Evolutionary conservation across 2,888 invertebrate species (phyloP).

Genomic region (Noctuana brunneofusca): DNA sequence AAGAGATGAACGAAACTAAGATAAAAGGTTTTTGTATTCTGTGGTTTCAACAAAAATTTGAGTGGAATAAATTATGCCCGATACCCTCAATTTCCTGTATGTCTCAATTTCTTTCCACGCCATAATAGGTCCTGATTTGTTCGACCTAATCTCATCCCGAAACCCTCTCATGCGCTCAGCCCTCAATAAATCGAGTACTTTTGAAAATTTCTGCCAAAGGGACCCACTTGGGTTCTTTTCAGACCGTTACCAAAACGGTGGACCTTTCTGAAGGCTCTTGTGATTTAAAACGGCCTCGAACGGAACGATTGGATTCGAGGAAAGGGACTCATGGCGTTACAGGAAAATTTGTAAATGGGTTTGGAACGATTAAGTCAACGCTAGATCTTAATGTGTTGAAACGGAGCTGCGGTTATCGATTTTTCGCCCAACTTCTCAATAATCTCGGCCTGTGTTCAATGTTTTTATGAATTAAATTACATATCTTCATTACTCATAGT

Average conservation of each 20-base stretch:
- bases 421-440: too few species aligned
- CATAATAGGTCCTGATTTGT: neutral
- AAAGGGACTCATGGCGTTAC: neutral
- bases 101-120: neutral
- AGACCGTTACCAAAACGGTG: neutral
- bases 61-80: neutral
- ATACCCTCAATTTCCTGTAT: neutral
- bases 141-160: neutral
- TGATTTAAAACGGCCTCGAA: constrained; percentile 15
- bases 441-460: too few species aligned
- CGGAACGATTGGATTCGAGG: neutral
- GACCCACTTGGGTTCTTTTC: constrained; percentile 9
- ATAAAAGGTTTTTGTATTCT: too few species aligned
- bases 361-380: neutral
- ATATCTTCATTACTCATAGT: too few species aligned
- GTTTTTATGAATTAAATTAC: too few species aligned
- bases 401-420: too few species aligned
- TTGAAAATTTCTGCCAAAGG: constrained; percentile 13
- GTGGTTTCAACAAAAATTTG: too few species aligned
- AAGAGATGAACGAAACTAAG: too few species aligned
- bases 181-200: constrained; percentile 20
- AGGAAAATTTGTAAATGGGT: neutral
- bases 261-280: constrained; percentile 1
- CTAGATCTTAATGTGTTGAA: too few species aligned
- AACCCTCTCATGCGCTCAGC: neutral